Percentiles rank a stretch among this genome's conserved stretches.
phyloP scores from a whole-genome alignment of 2,888 invertebrate genomes.

The Lithophane ornitopus region DNA sequence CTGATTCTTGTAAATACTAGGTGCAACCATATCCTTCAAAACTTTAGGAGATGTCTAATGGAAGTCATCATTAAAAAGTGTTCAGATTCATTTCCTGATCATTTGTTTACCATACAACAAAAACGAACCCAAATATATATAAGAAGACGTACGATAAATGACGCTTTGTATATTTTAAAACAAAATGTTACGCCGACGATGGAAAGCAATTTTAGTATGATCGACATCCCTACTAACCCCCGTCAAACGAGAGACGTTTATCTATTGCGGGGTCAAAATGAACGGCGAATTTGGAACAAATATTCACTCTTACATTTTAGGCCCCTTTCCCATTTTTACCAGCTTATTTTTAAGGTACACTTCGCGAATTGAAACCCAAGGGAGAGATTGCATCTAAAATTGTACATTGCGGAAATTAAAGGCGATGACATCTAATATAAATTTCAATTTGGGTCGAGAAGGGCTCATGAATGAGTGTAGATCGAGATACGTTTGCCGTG shows the following conservation, averaged over 20 bases:
- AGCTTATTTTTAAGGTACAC: constrained; percentile 64
- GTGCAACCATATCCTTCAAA: neutral
- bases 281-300: constrained; percentile 69
- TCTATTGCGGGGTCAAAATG: constrained; percentile 74
- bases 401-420: constrained; percentile 88
- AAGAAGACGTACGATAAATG: constrained; percentile 59
- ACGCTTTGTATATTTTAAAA: constrained; percentile 71
- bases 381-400: constrained; percentile 86
- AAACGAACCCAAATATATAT: constrained; percentile 33
- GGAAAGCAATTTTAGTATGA: constrained; percentile 70
- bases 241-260: constrained; percentile 75
- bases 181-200: constrained; percentile 60
- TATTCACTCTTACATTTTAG: constrained; percentile 66
- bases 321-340: constrained; percentile 52
- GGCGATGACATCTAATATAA: constrained; percentile 84
- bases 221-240: constrained; percentile 74
- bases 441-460: constrained; percentile 86
- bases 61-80: neutral
- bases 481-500: constrained; percentile 71
- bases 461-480: constrained; percentile 77
- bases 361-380: constrained; percentile 80
- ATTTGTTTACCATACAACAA: constrained; percentile 39
- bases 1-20: neutral
- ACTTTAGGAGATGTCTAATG: neutral
- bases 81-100: neutral